Base-by-base conservation (phyloP, 2,113 vertebrate genomes). In the Caranx ignobilis region DNA sequence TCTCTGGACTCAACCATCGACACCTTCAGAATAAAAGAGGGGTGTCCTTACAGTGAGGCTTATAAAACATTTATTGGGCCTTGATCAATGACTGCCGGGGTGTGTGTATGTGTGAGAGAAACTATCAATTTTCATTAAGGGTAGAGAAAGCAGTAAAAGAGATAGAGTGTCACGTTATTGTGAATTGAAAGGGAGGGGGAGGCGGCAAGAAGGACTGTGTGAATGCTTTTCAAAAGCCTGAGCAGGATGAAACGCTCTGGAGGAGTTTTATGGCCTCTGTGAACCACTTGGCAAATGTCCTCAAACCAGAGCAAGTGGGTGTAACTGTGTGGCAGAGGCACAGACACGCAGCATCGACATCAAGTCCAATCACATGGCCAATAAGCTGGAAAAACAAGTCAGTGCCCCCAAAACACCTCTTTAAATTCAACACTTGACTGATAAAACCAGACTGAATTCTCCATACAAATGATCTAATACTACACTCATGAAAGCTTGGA, bases 21-120 rank as follows among this genome's bases (percentile, higher is more conserved):
- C 87, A 87, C 87, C 65, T 83, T 34, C 69, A 55, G 69, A 66
- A 77, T 81, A 65, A 86, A 63, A 68, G 67, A 34, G 69, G 75
- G 61, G 50, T 66, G 62, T 71, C 69, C 78, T 84, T 83, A 88
- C 80, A 79, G 71, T 19, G 41, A 41, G 32, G 76, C 84, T 90
- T 82, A 85, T 91, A 89, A 89, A 93, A 88, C 87, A 89, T 94
- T 90, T 91, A 91, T 82, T 81, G 77, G 81, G 41, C 61, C 56
- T 2, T 77, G 71, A 92, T 89, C 88, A 92, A 89, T 87, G 64
- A 69, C 75, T 71, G 83, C 69, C 47, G 43, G 65, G 75, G 71
- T 45, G 81, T 81, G 83, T 82, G 78, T 69, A 11, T 69, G 75
- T 55, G 70, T 62, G 72, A 67, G 82, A 32, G 81, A 65, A 75